Conservation (phyloP, 2,113 vertebrate species). For the Pelecanoides urinatrix region DNA sequence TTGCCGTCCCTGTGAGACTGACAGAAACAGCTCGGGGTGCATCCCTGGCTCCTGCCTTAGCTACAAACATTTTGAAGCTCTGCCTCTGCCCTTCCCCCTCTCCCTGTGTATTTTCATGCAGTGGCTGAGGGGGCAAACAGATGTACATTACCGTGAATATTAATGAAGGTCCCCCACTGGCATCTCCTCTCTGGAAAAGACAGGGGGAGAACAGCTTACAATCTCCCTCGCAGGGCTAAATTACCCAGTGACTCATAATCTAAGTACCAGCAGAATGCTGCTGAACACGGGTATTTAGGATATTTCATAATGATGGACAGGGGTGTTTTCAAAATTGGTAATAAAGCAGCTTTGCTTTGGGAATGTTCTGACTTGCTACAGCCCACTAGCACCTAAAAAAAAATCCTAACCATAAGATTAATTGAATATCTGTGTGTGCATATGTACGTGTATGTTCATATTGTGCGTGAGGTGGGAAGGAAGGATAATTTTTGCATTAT, state of each 20-base stretch:
- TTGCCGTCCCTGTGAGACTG: conserved; percentile 30
- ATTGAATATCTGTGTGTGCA: background rate
- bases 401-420: background rate
- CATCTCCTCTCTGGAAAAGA: conserved; percentile 43
- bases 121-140: conserved; percentile 63
- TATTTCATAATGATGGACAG: conserved; percentile 32
- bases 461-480: background rate
- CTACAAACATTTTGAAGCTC: background rate
- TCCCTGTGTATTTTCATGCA: conserved; percentile 17
- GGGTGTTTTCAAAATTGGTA: background rate
- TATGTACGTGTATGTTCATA: no score
- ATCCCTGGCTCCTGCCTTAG: background rate
- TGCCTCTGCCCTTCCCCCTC: conserved; percentile 40
- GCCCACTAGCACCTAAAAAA: background rate
- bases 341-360: background rate
- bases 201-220: conserved; percentile 11
- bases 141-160: conserved; percentile 70
- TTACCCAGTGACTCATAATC: conserved; percentile 54
- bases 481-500: background rate
- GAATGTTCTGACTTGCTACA: background rate
- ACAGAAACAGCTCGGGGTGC: background rate
- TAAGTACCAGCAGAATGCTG: conserved; percentile 11
- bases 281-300: background rate
- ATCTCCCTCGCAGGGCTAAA: conserved; percentile 16
- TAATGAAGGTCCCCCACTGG: conserved; percentile 71